Percentiles rank a stretch among this genome's conserved stretches.
These are phyloP conservation scores for Odontocerum albicorne DNA, from an alignment of 2,888 invertebrate species.

Conservation along the genomic window DNA sequence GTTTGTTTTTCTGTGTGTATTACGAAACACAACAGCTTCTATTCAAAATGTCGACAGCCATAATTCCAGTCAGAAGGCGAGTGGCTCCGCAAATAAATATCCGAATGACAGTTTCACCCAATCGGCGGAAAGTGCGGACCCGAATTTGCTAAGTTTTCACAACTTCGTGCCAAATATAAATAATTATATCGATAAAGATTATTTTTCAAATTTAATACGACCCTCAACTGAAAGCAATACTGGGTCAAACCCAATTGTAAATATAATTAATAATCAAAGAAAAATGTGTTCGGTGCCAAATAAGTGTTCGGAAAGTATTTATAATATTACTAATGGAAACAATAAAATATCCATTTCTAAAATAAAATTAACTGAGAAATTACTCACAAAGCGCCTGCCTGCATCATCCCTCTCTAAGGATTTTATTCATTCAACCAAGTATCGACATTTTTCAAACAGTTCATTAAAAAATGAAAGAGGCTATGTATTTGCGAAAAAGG, in stretches of 20 bases:
- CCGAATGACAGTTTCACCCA: conserved; percentile 26
- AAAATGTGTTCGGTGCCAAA: conserved; percentile 30
- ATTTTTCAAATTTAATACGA: conserved; percentile 2
- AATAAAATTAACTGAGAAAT: too few relatives aligned
- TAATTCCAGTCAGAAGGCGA: too few relatives aligned
- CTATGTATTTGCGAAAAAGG: too few relatives aligned
- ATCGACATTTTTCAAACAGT: too few relatives aligned
- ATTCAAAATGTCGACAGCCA: neutral
- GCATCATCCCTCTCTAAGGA: too few relatives aligned
- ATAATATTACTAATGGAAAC: conserved; percentile 3
- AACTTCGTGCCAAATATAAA: conserved; percentile 23
- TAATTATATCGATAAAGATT: conserved; percentile 4
- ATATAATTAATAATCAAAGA: conserved; percentile 23
- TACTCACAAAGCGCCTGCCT: too few relatives aligned
- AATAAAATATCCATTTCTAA: neutral
- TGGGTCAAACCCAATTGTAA: conserved; percentile 11
- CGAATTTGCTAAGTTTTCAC: neutral
- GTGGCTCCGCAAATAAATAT: conserved; percentile 13
- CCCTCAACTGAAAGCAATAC: conserved; percentile 26
- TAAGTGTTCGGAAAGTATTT: conserved; percentile 18
- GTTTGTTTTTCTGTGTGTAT: too few relatives aligned
- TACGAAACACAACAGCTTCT: neutral
- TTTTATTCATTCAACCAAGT: too few relatives aligned
- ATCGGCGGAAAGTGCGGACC: conserved; percentile 22
- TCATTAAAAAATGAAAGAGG: neutral